Percentiles rank a stretch among this genome's conserved stretches.
Evolutionary conservation across 2,113 vertebrate genomes (phyloP).

Genomic region (Serilophus lunatus): DNA sequence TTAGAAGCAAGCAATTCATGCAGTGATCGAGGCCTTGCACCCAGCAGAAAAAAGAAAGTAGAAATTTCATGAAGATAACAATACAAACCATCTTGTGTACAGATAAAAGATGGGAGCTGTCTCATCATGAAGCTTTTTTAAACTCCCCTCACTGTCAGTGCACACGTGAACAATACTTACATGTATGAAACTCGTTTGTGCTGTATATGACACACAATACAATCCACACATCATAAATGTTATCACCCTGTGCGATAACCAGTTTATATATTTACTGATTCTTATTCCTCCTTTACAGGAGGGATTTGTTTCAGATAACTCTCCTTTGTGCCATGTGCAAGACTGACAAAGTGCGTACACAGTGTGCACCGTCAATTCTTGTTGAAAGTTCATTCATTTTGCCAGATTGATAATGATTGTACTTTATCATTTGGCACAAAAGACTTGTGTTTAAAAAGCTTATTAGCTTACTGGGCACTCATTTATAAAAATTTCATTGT

Average conservation of each 20-base stretch:
- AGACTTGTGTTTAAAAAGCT: background rate
- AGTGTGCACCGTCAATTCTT: background rate
- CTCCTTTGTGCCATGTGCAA: constrained; percentile 10
- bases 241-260: background rate
- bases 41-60: background rate
- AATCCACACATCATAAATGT: constrained; percentile 13
- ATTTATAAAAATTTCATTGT: constrained; percentile 59
- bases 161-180: background rate
- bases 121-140: background rate
- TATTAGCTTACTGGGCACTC: constrained; percentile 57
- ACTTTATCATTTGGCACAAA: constrained; percentile 60
- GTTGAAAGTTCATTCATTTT: constrained; percentile 56
- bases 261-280: constrained; percentile 35
- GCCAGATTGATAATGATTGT: constrained; percentile 30
- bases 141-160: background rate
- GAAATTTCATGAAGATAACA: background rate
- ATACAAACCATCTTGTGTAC: background rate
- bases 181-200: constrained; percentile 14
- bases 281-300: constrained; percentile 21
- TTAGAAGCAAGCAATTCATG: background rate
- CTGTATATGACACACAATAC: background rate
- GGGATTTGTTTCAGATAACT: constrained; percentile 54
- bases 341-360: constrained; percentile 17
- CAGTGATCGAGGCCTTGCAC: background rate
- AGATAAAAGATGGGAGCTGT: background rate